Conservation (phyloP, 2,113 vertebrate species). For the Mobula hypostoma region DNA sequence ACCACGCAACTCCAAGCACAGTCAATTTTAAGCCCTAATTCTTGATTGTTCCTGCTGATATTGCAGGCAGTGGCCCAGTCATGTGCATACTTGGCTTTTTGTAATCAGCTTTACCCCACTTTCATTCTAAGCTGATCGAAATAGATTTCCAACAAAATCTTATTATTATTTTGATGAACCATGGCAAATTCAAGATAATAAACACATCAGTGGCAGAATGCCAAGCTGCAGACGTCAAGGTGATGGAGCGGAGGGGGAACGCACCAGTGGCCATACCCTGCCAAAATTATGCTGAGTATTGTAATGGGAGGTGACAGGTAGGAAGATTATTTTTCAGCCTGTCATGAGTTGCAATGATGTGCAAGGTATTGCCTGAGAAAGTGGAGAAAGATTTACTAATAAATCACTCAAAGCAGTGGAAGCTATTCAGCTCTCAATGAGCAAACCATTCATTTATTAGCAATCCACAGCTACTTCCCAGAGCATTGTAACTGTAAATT, state of each 20-base stretch:
- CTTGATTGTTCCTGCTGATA: not conserved
- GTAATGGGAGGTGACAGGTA: not conserved
- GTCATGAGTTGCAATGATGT: not conserved
- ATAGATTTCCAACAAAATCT: slow-evolving; percentile 71
- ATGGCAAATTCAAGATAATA: slow-evolving; percentile 54
- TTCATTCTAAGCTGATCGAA: slow-evolving; percentile 72
- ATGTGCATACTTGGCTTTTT: slow-evolving; percentile 60
- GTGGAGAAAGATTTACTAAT: not conserved
- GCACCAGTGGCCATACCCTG: not conserved
- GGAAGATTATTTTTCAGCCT: not conserved
- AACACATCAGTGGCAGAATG: slow-evolving; percentile 35
- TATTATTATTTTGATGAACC: slow-evolving; percentile 71
- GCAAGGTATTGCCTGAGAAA: not conserved
- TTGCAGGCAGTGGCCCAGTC: slow-evolving; percentile 49
- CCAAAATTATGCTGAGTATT: not conserved
- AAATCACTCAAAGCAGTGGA: not conserved
- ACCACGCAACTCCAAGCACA: not conserved
- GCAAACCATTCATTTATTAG: not conserved
- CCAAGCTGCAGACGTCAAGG: not conserved
- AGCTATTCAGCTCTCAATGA: not conserved
- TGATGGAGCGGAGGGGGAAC: not conserved
- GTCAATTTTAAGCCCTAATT: not conserved
- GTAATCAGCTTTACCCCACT: slow-evolving; percentile 81
- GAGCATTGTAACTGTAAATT: not conserved
- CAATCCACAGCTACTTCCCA: not conserved